These are phyloP conservation scores for Papilio dardanus DNA, from an alignment of 1,140 invertebrate species.

Conservation along the genomic window DNA sequence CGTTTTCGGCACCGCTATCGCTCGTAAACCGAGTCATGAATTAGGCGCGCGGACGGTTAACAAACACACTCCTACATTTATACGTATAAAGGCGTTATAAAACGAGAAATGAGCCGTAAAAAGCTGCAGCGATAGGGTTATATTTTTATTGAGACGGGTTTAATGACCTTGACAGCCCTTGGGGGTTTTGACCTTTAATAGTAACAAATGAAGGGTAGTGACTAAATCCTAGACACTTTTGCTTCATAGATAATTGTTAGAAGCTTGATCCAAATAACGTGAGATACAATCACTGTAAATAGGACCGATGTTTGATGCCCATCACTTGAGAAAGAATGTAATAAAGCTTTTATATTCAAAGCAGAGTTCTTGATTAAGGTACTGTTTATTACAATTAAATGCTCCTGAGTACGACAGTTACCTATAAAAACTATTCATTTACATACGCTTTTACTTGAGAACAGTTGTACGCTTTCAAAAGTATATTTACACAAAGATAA, in stretches of 20 bases:
- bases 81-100: slow-evolving; percentile 60
- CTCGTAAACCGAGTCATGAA: slow-evolving; percentile 46
- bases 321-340: no score
- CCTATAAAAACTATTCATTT: no score
- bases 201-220: slow-evolving; percentile 49
- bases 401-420: no score
- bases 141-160: slow-evolving; percentile 71
- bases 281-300: not conserved
- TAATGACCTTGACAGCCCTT: slow-evolving; percentile 62
- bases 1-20: slow-evolving; percentile 33
- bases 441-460: no score
- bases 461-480: not conserved
- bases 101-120: slow-evolving; percentile 69
- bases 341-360: no score
- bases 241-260: not conserved
- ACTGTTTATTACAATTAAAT: no score
- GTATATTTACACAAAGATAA: slow-evolving; percentile 1
- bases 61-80: slow-evolving; percentile 47
- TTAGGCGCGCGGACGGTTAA: slow-evolving; percentile 49
- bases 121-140: slow-evolving; percentile 52
- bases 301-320: no score
- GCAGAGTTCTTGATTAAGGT: no score
- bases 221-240: slow-evolving; percentile 21
- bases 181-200: slow-evolving; percentile 66
- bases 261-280: not conserved